A percentile compares a stretch with the other conserved stretches of the same genome.
These are phyloP conservation scores for Lasiurus borealis DNA, from an alignment of 2,113 vertebrate species.

Conservation along the genomic window DNA sequence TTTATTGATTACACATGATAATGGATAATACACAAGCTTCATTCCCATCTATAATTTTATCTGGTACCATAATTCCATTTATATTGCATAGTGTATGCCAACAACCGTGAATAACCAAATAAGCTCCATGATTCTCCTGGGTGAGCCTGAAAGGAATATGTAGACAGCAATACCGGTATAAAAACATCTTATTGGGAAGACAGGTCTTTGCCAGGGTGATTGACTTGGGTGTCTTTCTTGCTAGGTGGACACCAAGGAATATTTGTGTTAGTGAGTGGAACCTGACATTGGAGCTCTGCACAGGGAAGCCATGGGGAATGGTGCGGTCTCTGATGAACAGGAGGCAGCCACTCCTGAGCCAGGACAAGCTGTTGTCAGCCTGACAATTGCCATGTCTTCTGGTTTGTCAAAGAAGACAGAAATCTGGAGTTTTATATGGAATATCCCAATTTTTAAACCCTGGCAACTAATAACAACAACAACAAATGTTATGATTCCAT, in stretches of 20 bases:
- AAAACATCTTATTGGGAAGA: background rate
- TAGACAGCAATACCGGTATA: background rate
- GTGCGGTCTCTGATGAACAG: background rate
- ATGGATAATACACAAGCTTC: background rate
- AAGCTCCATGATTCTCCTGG: background rate
- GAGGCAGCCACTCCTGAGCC: too few species aligned
- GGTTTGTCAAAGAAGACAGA: background rate
- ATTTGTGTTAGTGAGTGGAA: background rate
- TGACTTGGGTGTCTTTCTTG: background rate
- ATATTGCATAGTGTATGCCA: background rate
- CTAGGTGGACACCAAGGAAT: background rate
- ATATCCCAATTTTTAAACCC: background rate
- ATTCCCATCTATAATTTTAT: background rate
- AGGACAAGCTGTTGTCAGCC: background rate
- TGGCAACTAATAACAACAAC: background rate
- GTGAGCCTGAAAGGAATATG: background rate
- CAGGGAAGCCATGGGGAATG: background rate
- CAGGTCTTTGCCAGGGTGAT: background rate
- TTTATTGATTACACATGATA: background rate
- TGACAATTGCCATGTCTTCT: background rate
- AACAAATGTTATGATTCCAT: background rate
- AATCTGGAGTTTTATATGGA: conserved; percentile 30
- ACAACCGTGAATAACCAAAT: background rate
- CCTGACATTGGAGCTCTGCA: background rate
- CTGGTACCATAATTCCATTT: background rate